These are phyloP conservation scores for Tinamus guttatus DNA, from an alignment of 2,113 vertebrate species.

Conservation along the genomic window DNA sequence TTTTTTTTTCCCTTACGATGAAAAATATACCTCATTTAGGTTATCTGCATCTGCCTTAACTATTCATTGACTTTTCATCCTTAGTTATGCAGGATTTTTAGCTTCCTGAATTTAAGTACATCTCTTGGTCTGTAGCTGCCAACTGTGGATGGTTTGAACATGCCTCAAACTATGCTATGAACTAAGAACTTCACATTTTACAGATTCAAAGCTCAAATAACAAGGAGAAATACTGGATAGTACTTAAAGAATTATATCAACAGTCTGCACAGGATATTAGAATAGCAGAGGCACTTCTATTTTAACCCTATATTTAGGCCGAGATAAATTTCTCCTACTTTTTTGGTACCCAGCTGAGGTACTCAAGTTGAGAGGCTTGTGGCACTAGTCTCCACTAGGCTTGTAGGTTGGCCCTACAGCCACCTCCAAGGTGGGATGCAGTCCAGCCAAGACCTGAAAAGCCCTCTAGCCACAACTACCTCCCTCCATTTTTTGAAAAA, in stretches of 20 bases:
- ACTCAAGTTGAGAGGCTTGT: not conserved
- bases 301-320: not conserved
- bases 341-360: not conserved
- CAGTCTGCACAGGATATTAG: not conserved
- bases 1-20: not conserved
- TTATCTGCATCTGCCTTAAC: not conserved
- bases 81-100: not conserved
- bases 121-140: not conserved
- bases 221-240: accelerated
- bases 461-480: accelerated
- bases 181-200: not conserved
- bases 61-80: not conserved
- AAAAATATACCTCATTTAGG: not conserved
- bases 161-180: not conserved
- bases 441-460: not conserved
- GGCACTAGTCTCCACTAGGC: not conserved
- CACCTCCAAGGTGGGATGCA: not conserved
- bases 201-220: not conserved
- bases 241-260: not conserved
- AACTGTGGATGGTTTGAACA: not conserved
- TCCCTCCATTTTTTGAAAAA: not conserved
- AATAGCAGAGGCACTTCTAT: not conserved
- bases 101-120: not conserved
- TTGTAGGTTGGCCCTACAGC: not conserved
- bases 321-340: not conserved